Evolutionary conservation across 2,888 invertebrate species (phyloP).

Genomic region (Noctua fimbriata): DNA sequence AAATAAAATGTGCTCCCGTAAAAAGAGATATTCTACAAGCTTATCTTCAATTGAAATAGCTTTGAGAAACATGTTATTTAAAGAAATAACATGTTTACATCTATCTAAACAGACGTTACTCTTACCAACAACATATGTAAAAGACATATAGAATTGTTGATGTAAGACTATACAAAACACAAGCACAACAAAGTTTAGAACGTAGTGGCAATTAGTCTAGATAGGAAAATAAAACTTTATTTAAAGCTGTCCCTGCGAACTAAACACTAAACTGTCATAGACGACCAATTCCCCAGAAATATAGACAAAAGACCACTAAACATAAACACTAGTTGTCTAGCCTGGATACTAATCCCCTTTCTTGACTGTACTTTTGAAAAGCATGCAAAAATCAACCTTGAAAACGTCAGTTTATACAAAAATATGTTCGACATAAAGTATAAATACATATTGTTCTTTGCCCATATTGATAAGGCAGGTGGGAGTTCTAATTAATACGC

Average conservation of each 20-base stretch:
- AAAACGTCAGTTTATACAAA: not conserved
- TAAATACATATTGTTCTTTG: slow-evolving; percentile 24
- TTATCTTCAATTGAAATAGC: too few relatives aligned
- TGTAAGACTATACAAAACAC: not conserved
- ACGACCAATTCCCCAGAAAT: not conserved
- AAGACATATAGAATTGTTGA: not conserved
- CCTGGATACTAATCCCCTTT: not conserved
- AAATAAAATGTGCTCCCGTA: too few relatives aligned
- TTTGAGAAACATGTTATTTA: too few relatives aligned
- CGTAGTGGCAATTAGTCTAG: not conserved
- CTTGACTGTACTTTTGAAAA: not conserved
- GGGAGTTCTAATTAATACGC: slow-evolving; percentile 54
- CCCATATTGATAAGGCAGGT: slow-evolving; percentile 42
- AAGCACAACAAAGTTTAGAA: not conserved
- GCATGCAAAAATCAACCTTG: not conserved
- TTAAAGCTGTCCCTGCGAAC: not conserved
- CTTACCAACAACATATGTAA: not conserved
- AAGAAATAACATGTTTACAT: too few relatives aligned
- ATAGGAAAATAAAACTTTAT: not conserved
- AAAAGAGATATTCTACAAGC: too few relatives aligned
- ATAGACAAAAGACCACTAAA: not conserved
- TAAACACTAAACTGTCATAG: not conserved
- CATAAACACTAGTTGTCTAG: not conserved
- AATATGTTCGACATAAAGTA: slow-evolving; percentile 28
- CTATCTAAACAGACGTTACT: not conserved